These are phyloP conservation scores for Candidula unifasciata DNA, from an alignment of 2,888 invertebrate genomes.

Conservation along the genomic window DNA sequence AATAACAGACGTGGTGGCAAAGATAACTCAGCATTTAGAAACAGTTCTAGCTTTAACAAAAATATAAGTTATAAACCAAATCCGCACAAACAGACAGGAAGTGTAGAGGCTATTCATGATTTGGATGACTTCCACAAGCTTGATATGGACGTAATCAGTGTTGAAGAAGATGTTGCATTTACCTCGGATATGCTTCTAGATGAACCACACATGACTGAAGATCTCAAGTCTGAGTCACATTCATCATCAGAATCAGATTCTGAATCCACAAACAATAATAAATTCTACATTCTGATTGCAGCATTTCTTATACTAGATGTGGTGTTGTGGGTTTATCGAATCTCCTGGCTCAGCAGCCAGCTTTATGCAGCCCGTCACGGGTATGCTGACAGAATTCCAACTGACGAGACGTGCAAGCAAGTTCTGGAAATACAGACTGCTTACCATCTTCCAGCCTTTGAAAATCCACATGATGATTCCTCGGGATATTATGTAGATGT, in stretches of 20 bases:
- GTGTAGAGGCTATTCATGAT: not conserved
- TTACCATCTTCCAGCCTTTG: slow-evolving; percentile 57
- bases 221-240: not conserved
- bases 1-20: not conserved
- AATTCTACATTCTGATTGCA: slow-evolving; percentile 65
- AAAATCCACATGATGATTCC: slow-evolving; percentile 57
- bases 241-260: not conserved
- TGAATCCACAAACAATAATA: slow-evolving; percentile 10
- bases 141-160: not conserved
- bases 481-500: slow-evolving; percentile 53
- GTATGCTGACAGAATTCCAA: slow-evolving; percentile 67
- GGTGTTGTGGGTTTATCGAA: slow-evolving; percentile 65
- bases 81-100: not conserved
- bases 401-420: slow-evolving; percentile 66
- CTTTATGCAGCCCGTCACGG: slow-evolving; percentile 63
- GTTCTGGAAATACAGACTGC: slow-evolving; percentile 70
- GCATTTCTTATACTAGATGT: slow-evolving; percentile 67
- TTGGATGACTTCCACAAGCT: not conserved
- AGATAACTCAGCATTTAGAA: not conserved
- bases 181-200: slow-evolving; percentile 1
- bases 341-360: slow-evolving; percentile 66
- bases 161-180: not conserved
- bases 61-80: not conserved
- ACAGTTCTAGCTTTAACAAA: not conserved
- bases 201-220: not conserved